phyloP scores from a whole-genome alignment of 2,113 vertebrate species.

The Capra hircus region DNA sequence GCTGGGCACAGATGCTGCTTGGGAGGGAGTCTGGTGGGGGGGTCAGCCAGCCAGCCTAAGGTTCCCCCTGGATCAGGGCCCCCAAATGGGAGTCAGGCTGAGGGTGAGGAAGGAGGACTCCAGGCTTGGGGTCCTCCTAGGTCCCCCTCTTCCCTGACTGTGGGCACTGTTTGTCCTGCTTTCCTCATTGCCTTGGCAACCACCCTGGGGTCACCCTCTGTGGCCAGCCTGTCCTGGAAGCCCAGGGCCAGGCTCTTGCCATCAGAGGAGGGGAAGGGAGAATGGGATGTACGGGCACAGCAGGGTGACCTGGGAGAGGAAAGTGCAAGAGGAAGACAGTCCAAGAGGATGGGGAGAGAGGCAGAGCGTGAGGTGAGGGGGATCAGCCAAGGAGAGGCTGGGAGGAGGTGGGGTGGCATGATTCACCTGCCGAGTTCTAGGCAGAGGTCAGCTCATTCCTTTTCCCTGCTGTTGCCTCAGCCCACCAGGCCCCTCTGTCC shows the following conservation, averaged over 20 bases:
- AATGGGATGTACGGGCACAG: background rate
- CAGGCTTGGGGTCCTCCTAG: background rate
- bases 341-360: background rate
- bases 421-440: background rate
- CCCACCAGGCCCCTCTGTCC: background rate
- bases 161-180: background rate
- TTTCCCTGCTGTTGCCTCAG: background rate
- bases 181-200: conserved; percentile 1
- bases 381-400: background rate
- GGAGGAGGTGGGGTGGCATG: background rate
- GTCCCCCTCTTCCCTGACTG: background rate
- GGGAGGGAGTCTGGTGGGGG: background rate
- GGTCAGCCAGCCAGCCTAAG: background rate
- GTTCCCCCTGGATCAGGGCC: background rate
- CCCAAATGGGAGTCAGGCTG: background rate
- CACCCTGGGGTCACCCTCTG: background rate
- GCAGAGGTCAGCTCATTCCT: background rate
- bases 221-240: background rate
- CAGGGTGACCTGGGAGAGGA: background rate
- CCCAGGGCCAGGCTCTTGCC: background rate
- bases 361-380: background rate
- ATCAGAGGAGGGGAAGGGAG: background rate
- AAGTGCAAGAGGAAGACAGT: background rate
- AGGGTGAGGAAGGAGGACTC: background rate
- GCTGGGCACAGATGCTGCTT: too few relatives aligned